phyloP scores from a whole-genome alignment of 2,797 vertebrate species.

The Rhodeus uyekii region DNA sequence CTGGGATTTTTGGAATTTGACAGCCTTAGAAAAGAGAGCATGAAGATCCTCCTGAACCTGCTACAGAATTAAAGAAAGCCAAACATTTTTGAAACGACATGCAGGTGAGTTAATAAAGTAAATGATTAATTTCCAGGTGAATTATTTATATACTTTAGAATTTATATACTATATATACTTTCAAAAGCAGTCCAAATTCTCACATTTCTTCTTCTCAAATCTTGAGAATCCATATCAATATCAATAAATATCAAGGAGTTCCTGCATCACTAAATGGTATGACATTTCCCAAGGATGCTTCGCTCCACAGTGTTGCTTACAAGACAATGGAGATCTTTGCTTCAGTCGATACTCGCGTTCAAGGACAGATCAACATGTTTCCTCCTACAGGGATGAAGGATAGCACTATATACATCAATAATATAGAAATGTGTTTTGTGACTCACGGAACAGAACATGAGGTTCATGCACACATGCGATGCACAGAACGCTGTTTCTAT shows the following conservation, averaged over 20 bases:
- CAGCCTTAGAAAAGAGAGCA: too few relatives aligned
- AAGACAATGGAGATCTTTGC: not conserved
- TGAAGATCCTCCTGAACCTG: too few relatives aligned
- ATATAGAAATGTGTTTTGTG: not conserved
- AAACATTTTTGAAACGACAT: not conserved
- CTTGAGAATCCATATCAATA: slow-evolving; percentile 27
- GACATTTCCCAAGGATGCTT: slow-evolving; percentile 32
- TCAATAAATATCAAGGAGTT: slow-evolving; percentile 41
- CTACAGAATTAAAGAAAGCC: not conserved
- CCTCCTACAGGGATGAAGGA: not conserved
- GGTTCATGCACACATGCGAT: not conserved
- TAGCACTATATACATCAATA: not conserved
- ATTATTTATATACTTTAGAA: too few relatives aligned
- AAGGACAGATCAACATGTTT: slow-evolving; percentile 24
- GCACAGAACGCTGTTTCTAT: too few relatives aligned
- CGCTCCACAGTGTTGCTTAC: slow-evolving; percentile 10
- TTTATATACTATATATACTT: too few relatives aligned
- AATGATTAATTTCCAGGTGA: not conserved
- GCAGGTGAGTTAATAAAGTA: not conserved
- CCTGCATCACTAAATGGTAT: slow-evolving; percentile 36
- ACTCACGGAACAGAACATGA: not conserved
- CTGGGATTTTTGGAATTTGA: too few relatives aligned
- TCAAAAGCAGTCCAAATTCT: not conserved
- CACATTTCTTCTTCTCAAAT: not conserved
- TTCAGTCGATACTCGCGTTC: slow-evolving; percentile 13